Percentiles rank a stretch among this genome's conserved stretches.
Evolutionary conservation across 2,888 invertebrate genomes (phyloP).

Genomic region (Melieria picta): DNA sequence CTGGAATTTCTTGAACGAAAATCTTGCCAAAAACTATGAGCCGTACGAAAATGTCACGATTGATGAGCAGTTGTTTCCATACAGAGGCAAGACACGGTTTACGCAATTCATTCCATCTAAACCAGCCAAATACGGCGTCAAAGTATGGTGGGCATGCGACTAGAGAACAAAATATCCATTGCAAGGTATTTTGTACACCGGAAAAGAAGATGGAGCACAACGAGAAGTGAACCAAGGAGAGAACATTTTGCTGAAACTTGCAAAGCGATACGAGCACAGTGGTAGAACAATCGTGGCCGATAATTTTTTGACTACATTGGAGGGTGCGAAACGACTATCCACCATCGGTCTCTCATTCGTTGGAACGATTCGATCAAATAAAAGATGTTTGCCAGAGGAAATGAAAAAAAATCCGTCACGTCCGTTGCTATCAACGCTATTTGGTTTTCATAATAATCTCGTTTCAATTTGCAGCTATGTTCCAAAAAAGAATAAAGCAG

Average conservation of each 20-base stretch:
- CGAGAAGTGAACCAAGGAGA: constrained; percentile 40
- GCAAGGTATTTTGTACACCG: constrained; percentile 36
- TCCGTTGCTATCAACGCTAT: constrained; percentile 29
- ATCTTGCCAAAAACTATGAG: constrained; percentile 32
- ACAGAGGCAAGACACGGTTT: constrained; percentile 12
- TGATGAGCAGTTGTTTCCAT: constrained; percentile 34
- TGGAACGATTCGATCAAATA: constrained; percentile 36
- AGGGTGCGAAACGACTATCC: constrained; percentile 25
- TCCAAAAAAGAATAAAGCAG: constrained; percentile 37
- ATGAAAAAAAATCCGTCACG: constrained; percentile 31
- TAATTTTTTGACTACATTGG: constrained; percentile 31
- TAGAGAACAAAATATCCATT: constrained; percentile 29
- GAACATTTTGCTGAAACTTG: constrained; percentile 37
- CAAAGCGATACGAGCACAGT: constrained; percentile 33
- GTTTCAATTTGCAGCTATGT: constrained; percentile 34
- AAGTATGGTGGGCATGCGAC: constrained; percentile 32
- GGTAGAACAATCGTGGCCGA: constrained; percentile 35
- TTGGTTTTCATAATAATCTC: constrained; percentile 38
- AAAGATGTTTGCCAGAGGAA: constrained; percentile 36
- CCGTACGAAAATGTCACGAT: constrained; percentile 33
- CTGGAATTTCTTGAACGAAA: constrained; percentile 35
- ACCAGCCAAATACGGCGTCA: constrained; percentile 31
- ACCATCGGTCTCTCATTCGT: constrained; percentile 35
- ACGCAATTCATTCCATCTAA: constrained; percentile 34
- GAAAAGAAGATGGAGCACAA: constrained; percentile 26